Percentiles rank a stretch among this genome's conserved stretches.
Conservation (phyloP, 2,888 invertebrate species). For the Isoperla grammatica region DNA sequence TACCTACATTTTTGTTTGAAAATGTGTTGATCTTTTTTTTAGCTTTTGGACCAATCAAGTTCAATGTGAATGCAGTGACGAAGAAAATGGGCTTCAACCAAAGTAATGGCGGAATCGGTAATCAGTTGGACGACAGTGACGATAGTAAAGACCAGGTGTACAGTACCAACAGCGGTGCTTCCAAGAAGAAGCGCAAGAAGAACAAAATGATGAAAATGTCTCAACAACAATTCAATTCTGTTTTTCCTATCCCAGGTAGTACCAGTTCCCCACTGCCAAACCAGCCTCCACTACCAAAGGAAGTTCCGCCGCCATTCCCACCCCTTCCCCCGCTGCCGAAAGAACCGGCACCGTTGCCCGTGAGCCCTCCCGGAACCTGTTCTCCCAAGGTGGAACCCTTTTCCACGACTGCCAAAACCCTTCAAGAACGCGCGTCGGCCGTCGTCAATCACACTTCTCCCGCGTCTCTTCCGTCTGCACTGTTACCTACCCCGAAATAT, state of each 20-base stretch:
- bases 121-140: conserved; percentile 34
- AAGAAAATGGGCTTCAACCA: conserved; percentile 39
- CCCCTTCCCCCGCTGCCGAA: conserved; percentile 46
- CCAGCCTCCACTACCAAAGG: conserved; percentile 47
- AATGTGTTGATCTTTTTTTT: no score
- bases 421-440: conserved; percentile 19
- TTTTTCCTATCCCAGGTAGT: conserved; percentile 36
- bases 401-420: conserved; percentile 9
- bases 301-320: conserved; percentile 48
- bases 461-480: conserved; percentile 38
- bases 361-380: conserved; percentile 42
- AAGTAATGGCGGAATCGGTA: conserved; percentile 38
- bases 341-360: conserved; percentile 50
- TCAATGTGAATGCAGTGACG: conserved; percentile 43
- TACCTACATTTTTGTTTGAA: no score
- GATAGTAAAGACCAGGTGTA: conserved; percentile 33
- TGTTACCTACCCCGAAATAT: conserved; percentile 29
- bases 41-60: conserved; percentile 52
- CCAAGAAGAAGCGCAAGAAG: conserved; percentile 72
- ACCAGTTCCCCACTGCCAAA: conserved; percentile 41
- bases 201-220: conserved; percentile 53
- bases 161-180: conserved; percentile 46
- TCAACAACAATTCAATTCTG: conserved; percentile 39
- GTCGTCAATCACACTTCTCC: conserved; percentile 34
- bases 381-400: conserved; percentile 4